These are phyloP conservation scores for Penaeus monodon DNA, from an alignment of 2,888 invertebrate genomes.

Conservation along the genomic window DNA sequence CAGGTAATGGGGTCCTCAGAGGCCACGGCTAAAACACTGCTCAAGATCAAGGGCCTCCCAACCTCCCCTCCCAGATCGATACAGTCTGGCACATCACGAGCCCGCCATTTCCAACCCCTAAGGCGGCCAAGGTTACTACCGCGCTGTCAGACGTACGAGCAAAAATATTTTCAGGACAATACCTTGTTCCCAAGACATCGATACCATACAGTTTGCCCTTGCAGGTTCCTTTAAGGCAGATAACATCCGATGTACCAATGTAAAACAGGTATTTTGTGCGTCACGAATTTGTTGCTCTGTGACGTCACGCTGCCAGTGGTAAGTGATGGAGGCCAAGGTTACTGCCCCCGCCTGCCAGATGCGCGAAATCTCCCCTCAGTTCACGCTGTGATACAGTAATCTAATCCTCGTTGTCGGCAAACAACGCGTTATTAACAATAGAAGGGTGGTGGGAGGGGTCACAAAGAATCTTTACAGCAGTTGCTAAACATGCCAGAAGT, in stretches of 20 bases:
- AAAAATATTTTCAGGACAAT: too few species aligned
- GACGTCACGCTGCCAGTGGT: slow-evolving; percentile 28
- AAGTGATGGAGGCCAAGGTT: slow-evolving; percentile 50
- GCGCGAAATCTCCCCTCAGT: slow-evolving; percentile 18
- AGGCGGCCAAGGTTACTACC: slow-evolving; percentile 58
- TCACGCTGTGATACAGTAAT: not conserved
- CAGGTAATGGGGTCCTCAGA: slow-evolving; percentile 22
- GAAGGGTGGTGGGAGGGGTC: not conserved
- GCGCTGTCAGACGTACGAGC: slow-evolving; percentile 29
- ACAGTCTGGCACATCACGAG: slow-evolving; percentile 42
- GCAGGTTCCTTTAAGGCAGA: too few species aligned
- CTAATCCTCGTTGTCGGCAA: slow-evolving; percentile 13
- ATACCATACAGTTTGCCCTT: too few species aligned
- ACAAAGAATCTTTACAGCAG: not conserved
- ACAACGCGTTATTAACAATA: not conserved
- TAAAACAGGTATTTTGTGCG: too few species aligned
- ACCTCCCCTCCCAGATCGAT: slow-evolving; percentile 36
- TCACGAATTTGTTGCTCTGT: not conserved
- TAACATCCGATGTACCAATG: too few species aligned
- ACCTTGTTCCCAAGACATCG: too few species aligned
- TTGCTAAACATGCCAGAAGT: not conserved
- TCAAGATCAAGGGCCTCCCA: slow-evolving; percentile 46
- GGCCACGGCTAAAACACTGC: slow-evolving; percentile 35
- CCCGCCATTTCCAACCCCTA: slow-evolving; percentile 45
- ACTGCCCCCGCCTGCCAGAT: slow-evolving; percentile 52